Conservation (phyloP, 2,888 invertebrate species). For the Zhuqinia jingwanae region DNA sequence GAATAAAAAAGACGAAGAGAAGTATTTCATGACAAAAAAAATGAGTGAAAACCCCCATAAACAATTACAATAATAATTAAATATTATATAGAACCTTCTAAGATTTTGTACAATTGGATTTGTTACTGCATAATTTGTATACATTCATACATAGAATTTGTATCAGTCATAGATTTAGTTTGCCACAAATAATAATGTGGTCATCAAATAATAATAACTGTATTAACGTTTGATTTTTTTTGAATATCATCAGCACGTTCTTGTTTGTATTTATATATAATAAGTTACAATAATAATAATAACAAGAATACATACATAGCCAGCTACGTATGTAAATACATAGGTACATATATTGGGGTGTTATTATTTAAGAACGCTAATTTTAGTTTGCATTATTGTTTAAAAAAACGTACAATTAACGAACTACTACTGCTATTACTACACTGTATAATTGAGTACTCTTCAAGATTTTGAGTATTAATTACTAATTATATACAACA, state of each 20-base stretch:
- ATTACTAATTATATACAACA: too few relatives aligned
- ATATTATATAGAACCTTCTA: too few relatives aligned
- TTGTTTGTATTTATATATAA: conserved; percentile 22
- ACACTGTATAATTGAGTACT: neutral
- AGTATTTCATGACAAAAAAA: conserved; percentile 63
- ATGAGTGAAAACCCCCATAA: too few relatives aligned
- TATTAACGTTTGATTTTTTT: conserved; percentile 16
- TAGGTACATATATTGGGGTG: conserved; percentile 29
- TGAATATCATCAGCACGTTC: conserved; percentile 29
- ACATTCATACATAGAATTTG: conserved; percentile 45
- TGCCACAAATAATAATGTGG: neutral
- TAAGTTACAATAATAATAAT: too few relatives aligned
- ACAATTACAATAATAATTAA: too few relatives aligned
- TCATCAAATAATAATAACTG: conserved; percentile 17
- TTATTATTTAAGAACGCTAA: conserved; percentile 12
- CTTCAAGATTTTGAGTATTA: conserved; percentile 4
- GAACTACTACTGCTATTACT: neutral
- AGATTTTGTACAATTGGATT: conserved; percentile 48
- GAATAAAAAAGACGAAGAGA: too few relatives aligned
- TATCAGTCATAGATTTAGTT: conserved; percentile 35
- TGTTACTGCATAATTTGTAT: conserved; percentile 53
- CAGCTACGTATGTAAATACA: too few relatives aligned
- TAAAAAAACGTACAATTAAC: too few relatives aligned
- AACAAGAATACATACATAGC: too few relatives aligned
- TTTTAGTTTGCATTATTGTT: too few relatives aligned